Evolutionary conservation across 2,888 invertebrate species (phyloP), one percentile per base, ranked within the genome.

Genomic region (Corythucha ciliata): DNA sequence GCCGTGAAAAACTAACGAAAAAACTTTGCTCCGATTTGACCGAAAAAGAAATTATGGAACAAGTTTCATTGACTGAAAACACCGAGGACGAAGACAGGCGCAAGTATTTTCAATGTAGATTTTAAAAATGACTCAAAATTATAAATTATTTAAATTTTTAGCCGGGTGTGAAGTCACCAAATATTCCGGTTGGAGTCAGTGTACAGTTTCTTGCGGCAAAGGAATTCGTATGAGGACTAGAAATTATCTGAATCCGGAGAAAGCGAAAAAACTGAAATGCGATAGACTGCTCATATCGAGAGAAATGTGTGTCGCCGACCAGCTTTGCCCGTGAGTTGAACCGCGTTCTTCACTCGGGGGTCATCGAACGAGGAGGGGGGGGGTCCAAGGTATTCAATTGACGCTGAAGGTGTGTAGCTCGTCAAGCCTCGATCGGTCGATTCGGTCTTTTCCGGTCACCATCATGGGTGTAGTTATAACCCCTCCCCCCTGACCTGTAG

Each of bases 191-290:
- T 93, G 88, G 88, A 79, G 81, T 24, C 72, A 77, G 16, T 93
- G 92, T 67, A 83, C 88, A 4, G 89, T 86, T 32, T 76, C 79
- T 25, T 94, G 93, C 69, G 93, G 92, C 52, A 85, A 85, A 71
- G 93, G 93, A 22, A 74, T 81, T 58, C 75, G 87, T 63, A 82
- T 84, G 76, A 75, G 90, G 61, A 80, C 77, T 52, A 75, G 92
- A 52, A 68, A 74, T 57, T 91, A 87, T 70, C 67, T 72, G 57
- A 68, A 79, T 68, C 79, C 81, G 39, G 76, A 80, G 62, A 80
- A 81, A 65, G 91, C 92, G 5, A 70, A 70, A 58, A 78, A 79
- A 77, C 72, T 78, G 63, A 69, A 75, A 58, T 83, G 83, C 66
- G 73, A 77, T 61, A 70, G 83, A 26, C 83, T 91, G 68, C 70